These are phyloP conservation scores for Oscheius sp. DNA, from an alignment of 1,140 invertebrate species.

Conservation along the genomic window DNA sequence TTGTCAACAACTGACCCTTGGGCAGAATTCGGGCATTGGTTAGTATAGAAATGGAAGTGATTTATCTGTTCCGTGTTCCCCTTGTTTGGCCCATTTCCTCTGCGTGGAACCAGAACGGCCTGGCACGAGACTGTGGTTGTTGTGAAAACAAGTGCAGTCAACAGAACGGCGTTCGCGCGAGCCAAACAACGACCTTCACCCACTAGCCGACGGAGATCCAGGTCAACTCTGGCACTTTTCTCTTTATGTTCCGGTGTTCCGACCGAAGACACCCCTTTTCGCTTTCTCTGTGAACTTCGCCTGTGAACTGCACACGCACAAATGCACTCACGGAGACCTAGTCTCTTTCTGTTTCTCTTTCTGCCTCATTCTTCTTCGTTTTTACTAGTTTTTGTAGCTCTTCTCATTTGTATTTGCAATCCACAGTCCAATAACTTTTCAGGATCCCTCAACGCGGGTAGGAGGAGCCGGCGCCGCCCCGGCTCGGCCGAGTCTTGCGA, in stretches of 20 bases:
- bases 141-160: too few species aligned
- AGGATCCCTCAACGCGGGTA: background rate
- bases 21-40: background rate
- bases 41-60: background rate
- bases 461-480: conserved; percentile 1
- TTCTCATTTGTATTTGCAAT: too few species aligned
- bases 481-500: background rate
- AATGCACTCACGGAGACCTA: too few species aligned
- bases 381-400: too few species aligned
- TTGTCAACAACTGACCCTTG: background rate
- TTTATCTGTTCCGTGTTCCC: background rate
- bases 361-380: background rate
- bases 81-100: background rate
- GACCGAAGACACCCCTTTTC: too few species aligned
- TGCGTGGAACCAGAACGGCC: too few species aligned
- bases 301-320: too few species aligned
- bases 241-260: too few species aligned
- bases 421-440: background rate
- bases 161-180: conserved; percentile 1
- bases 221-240: too few species aligned
- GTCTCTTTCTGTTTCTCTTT: background rate
- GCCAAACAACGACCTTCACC: background rate
- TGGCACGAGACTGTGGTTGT: too few species aligned
- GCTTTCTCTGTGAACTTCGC: too few species aligned
- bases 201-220: too few species aligned